phyloP scores from a whole-genome alignment of 2,113 vertebrate genomes.

The Nothocercus julius region DNA sequence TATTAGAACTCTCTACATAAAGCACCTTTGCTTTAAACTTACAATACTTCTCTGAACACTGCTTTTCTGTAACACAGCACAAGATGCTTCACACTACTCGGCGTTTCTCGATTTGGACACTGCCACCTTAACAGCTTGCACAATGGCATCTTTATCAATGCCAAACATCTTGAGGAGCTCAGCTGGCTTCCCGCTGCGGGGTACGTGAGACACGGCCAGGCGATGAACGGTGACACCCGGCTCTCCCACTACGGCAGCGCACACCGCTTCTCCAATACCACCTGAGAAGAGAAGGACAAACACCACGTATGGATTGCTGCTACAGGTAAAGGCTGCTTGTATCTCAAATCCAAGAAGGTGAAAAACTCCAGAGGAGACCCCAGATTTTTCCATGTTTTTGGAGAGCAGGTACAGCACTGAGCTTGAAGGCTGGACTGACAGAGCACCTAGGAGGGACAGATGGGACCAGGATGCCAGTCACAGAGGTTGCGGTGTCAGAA shows the following conservation, averaged over 20 bases:
- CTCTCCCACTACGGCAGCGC: conserved; percentile 82
- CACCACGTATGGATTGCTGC: fast-evolving
- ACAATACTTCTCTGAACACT: neutral
- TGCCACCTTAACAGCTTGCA: conserved; percentile 84
- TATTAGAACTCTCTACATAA: conserved; percentile 70
- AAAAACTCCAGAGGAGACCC: neutral
- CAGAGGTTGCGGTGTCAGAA: neutral
- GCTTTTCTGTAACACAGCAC: neutral
- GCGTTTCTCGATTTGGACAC: conserved; percentile 85
- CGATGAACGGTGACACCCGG: conserved; percentile 82
- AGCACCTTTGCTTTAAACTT: conserved; percentile 51
- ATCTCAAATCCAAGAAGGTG: neutral
- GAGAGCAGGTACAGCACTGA: too few relatives aligned
- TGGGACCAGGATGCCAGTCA: too few relatives aligned
- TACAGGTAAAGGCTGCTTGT: too few relatives aligned
- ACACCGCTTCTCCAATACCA: conserved; percentile 90
- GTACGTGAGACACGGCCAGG: conserved; percentile 86
- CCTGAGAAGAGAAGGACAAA: conserved; percentile 68
- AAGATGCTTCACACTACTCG: conserved; percentile 72
- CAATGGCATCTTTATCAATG: conserved; percentile 90
- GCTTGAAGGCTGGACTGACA: neutral
- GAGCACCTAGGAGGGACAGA: neutral
- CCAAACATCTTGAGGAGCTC: conserved; percentile 93
- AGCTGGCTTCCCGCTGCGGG: conserved; percentile 87
- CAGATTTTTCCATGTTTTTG: neutral